phyloP scores from a whole-genome alignment of 2,113 vertebrate species.

The Caranx ignobilis region DNA sequence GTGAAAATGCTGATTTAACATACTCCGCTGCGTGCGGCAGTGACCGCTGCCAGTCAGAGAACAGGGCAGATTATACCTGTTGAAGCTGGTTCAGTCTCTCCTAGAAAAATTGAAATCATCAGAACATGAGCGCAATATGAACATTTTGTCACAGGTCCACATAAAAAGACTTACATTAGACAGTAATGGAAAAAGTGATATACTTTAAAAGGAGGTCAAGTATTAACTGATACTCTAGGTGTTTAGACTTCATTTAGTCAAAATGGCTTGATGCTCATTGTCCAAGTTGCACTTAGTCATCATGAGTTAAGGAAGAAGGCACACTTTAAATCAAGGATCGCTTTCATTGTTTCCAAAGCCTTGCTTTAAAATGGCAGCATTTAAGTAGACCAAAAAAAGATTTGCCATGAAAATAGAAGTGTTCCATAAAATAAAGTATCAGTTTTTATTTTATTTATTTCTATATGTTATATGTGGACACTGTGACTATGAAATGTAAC shows the following conservation, averaged over 20 bases:
- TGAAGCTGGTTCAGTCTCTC: not conserved
- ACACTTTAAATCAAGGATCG: constrained; percentile 47
- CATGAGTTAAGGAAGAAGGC: constrained; percentile 52
- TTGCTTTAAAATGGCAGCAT: constrained; percentile 37
- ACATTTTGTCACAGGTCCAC: constrained; percentile 6
- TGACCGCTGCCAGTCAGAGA: not conserved
- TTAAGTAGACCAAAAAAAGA: constrained; percentile 9
- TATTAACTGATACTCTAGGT: constrained; percentile 7
- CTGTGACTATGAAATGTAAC: constrained; percentile 21
- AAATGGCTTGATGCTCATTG: not conserved
- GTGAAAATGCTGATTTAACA: constrained; percentile 73
- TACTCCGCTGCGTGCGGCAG: constrained; percentile 44
- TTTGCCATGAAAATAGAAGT: constrained; percentile 18
- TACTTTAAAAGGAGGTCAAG: not conserved
- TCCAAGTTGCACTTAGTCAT: constrained; percentile 28
- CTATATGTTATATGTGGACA: constrained; percentile 5
- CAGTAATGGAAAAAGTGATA: not conserved
- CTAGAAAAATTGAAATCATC: not conserved
- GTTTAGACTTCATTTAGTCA: not conserved
- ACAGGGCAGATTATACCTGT: not conserved
- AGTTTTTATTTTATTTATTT: not conserved
- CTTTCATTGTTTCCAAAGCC: constrained; percentile 21
- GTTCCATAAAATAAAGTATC: constrained; percentile 12
- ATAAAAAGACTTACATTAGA: not conserved
- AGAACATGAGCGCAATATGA: not conserved